Evolutionary conservation across 2,888 invertebrate species (phyloP), one percentile per base, ranked within the genome.

Genomic region (Megalurothrips usitatus): DNA sequence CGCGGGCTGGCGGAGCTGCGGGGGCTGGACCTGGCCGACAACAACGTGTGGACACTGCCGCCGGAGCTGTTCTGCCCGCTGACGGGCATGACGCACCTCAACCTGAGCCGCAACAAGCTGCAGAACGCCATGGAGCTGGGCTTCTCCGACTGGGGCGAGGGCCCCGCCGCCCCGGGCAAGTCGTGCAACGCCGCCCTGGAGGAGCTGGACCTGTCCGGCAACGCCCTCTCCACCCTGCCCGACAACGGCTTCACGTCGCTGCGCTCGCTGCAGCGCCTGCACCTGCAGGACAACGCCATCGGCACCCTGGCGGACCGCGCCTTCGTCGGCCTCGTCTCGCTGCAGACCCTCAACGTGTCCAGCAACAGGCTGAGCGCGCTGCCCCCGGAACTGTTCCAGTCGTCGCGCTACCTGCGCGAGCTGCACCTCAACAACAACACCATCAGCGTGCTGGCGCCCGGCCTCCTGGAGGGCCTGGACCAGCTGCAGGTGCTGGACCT

Each of bases 361-460:
- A 93, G 93, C 84, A 96, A 96, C 87, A 91, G 91, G 83, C 88
- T 96, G 84, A 92, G 92, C 63, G 92, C 93, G 12, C 88, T 96
- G 84, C 95, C 95, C 11, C 92, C 94, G 58, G 93, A 94, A 86
- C 88, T 95, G 86, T 94, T 96, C 86, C 91, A 92, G 85, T 91
- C 92, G 75, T 92, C 92, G n/a, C 89, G 91, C 83, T 92, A 93
- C 84, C 89, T 95, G 79, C 90, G 91, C 82, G 92, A 94, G 86
- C 89, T 95, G 84, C 91, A 94, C 85, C 89, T 94, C 81, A 92
- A 93, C 85, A 94, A 94, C 86, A 95, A 95, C 86, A 92, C 94
- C 12, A 86, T 95, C 75, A 91, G 92, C 83, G 92, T 93, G 8
- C 88, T 95, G 80, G 93, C 94, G 17, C 93, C 94, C 17, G 94